phyloP scores from a whole-genome alignment of 1,140 invertebrate genomes.

The Belonocnema kinseyi region DNA sequence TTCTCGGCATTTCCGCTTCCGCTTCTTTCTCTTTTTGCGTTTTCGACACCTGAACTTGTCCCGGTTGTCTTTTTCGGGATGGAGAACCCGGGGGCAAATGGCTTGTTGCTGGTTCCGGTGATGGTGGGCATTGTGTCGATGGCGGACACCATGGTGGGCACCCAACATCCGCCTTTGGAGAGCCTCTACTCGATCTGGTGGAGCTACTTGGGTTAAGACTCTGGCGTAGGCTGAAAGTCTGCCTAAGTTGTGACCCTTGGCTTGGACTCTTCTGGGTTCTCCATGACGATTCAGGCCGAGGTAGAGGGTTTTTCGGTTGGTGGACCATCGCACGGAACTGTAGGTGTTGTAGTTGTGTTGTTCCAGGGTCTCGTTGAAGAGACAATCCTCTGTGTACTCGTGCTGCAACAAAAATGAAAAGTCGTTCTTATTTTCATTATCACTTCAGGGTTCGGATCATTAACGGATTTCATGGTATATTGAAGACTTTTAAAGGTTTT shows the following conservation, averaged over 20 bases:
- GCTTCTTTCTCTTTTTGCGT: conserved; percentile 67
- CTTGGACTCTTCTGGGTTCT: conserved; percentile 81
- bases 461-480: too few species aligned
- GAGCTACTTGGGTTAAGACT: conserved; percentile 80
- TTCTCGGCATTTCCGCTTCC: conserved; percentile 57
- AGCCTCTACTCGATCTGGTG: conserved; percentile 73
- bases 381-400: conserved; percentile 87
- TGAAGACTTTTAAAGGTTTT: too few species aligned
- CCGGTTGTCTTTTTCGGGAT: conserved; percentile 60
- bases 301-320: conserved; percentile 82
- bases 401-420: conserved; percentile 82
- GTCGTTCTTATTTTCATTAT: neutral
- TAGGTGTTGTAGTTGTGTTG: conserved; percentile 91
- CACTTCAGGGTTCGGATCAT: too few species aligned
- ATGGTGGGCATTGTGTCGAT: conserved; percentile 58
- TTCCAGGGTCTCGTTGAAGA: conserved; percentile 90
- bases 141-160: conserved; percentile 64
- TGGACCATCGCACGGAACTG: conserved; percentile 85
- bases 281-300: conserved; percentile 85
- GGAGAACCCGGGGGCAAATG: conserved; percentile 56
- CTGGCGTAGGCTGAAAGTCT: conserved; percentile 83
- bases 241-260: conserved; percentile 82
- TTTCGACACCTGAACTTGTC: conserved; percentile 66
- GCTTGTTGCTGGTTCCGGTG: conserved; percentile 55
- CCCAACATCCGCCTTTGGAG: conserved; percentile 63